Conservation (phyloP, 2,888 invertebrate species). For the Cryptosula pallasiana region DNA sequence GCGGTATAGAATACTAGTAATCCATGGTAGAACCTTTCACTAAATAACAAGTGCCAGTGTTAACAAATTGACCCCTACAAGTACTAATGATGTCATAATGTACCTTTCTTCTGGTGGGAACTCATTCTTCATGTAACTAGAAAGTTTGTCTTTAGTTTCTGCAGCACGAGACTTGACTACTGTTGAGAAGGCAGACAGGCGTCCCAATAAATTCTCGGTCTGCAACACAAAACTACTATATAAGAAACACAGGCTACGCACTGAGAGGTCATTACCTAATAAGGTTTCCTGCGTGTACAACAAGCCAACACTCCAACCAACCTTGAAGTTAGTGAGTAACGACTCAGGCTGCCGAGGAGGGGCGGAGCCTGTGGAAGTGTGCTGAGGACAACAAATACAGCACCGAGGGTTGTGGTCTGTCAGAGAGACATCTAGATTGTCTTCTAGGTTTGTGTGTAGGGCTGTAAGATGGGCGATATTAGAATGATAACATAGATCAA, state of each 20-base stretch:
- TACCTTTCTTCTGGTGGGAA: constrained; percentile 60
- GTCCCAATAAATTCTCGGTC: constrained; percentile 8
- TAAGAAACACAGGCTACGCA: no score
- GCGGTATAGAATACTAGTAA: no score
- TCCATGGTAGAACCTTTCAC: no score
- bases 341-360: neutral
- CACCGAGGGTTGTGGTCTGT: constrained; percentile 75
- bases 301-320: no score
- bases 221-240: neutral
- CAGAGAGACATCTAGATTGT: constrained; percentile 72
- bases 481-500: no score
- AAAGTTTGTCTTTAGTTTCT: constrained; percentile 82
- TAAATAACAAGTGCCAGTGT: no score
- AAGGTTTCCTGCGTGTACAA: no score
- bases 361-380: neutral
- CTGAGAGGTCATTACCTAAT: no score
- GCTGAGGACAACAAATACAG: constrained; percentile 59
- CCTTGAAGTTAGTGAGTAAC: neutral
- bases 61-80: no score
- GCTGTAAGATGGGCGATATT: constrained; percentile 37
- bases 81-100: no score
- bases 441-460: constrained; percentile 65
- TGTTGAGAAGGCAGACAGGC: constrained; percentile 37
- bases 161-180: constrained; percentile 86
- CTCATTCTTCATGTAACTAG: constrained; percentile 86